Base-by-base conservation (phyloP, 2,797 vertebrate genomes). In the Cuniculus paca region DNA sequence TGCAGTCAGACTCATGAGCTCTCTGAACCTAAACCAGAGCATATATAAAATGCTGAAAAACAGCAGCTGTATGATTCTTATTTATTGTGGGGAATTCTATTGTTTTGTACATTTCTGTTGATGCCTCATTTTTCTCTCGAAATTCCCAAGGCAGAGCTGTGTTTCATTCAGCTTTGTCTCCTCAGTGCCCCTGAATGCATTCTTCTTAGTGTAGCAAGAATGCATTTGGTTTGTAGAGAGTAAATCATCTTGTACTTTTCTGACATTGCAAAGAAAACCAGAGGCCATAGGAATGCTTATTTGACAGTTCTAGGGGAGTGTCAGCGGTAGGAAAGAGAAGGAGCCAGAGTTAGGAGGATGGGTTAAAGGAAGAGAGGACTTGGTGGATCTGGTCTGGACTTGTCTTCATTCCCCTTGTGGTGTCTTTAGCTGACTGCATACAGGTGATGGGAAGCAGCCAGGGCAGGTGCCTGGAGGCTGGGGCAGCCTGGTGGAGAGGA, bases 1-100 rank as follows among this genome's bases (percentile, higher is more conserved):
- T 72, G 28, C 77, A 60, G 14, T 42, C 60, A 54, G 54, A 50
- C 26, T 58, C 56, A 14, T 5, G 11, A 22, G 63, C 36, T 68
- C 77, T 70, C 82, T 83, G 68, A 86, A 34, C 79, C 45, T 11
- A 52, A 90, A 56, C 20, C 63, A 54, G 52, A 65, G 16, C 45
- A 26, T 2, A 1, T 5, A 20, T 0, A 13, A 84, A 54, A 4
- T 2, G 2, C n/a, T 13, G 3, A 45, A 34, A 58, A 24, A n/a
- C 6, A 50, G 31, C 83, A 75, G 52, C 75, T 20, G 14, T 78
- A 14, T 2, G 2, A 42, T 78, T 52, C 65, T 65, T 20, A 31
- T 75, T 39, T 42, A 11, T 24, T 50, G 7, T 3, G 28, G 58
- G 42, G 24, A 31, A 5, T 6, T 42, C 65, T 45, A 2, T 24